Evolutionary conservation across 2,113 vertebrate species (phyloP).

Genomic region (Lucifuga dentata): DNA sequence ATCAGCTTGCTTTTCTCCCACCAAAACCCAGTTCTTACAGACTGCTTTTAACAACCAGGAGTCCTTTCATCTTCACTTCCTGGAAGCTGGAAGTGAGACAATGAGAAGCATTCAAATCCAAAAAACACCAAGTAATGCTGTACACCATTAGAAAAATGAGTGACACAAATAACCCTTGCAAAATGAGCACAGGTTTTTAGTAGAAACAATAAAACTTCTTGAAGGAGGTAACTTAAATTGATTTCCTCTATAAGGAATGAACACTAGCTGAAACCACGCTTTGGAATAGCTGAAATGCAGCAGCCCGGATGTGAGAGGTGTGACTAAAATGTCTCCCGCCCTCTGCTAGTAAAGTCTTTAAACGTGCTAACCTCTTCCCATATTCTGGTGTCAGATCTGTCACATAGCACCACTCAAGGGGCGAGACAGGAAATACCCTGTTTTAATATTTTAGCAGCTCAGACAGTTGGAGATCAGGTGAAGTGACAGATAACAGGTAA

Average conservation of each 20-base stretch:
- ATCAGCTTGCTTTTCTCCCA: neutral
- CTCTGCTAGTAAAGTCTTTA: slow-evolving; percentile 30
- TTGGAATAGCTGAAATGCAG: neutral
- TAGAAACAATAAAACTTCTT: too few relatives aligned
- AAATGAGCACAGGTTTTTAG: neutral
- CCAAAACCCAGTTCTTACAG: neutral
- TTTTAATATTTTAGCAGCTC: slow-evolving; percentile 41
- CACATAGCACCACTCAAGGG: slow-evolving; percentile 16
- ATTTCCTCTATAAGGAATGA: too few relatives aligned
- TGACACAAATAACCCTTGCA: neutral
- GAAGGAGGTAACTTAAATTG: neutral
- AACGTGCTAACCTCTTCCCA: slow-evolving; percentile 26
- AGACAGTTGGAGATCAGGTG: slow-evolving; percentile 28
- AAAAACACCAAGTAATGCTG: neutral
- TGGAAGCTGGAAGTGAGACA: neutral
- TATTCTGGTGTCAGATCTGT: slow-evolving; percentile 45
- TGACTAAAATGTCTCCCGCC: slow-evolving; percentile 8
- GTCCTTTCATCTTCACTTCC: slow-evolving; percentile 8
- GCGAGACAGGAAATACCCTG: slow-evolving; percentile 20
- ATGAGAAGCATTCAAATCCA: neutral
- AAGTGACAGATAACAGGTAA: slow-evolving; percentile 34
- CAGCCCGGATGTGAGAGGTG: slow-evolving; percentile 33
- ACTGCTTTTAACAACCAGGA: slow-evolving; percentile 4
- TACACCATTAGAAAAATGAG: neutral
- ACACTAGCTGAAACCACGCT: too few relatives aligned